These are phyloP conservation scores for Invenusta paracnida DNA, from an alignment of 2,888 invertebrate species.

Conservation along the genomic window DNA sequence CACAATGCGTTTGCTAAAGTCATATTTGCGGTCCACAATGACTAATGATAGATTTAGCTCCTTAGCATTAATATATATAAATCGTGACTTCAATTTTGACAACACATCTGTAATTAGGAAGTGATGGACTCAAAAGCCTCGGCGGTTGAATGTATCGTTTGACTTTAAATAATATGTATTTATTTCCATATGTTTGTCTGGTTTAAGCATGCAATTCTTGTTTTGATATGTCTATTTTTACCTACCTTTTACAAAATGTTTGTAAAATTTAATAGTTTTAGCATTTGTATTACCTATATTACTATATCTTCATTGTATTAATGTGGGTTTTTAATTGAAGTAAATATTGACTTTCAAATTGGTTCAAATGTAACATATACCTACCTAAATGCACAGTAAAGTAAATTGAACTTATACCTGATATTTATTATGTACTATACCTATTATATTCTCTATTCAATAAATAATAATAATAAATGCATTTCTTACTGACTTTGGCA, in stretches of 20 bases:
- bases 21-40: conserved; percentile 24
- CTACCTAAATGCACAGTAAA: background rate
- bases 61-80: background rate
- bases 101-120: conserved; percentile 22
- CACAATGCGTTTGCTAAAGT: conserved; percentile 14
- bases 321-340: background rate
- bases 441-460: background rate
- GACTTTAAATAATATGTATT: conserved; percentile 29
- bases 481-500: background rate
- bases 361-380: background rate
- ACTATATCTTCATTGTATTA: background rate
- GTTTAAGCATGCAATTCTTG: conserved; percentile 19
- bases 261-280: background rate
- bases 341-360: background rate
- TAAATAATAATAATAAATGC: background rate
- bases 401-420: background rate
- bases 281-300: background rate
- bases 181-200: conserved; percentile 26
- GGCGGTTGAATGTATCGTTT: background rate
- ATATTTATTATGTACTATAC: background rate
- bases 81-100: background rate
- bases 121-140: background rate
- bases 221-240: conserved; percentile 18
- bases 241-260: background rate
- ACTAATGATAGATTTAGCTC: conserved; percentile 15